A percentile compares a stretch with the other conserved stretches of the same genome.
Evolutionary conservation across 2,888 invertebrate genomes (phyloP).

Genomic region (Anarsia innoxiella): DNA sequence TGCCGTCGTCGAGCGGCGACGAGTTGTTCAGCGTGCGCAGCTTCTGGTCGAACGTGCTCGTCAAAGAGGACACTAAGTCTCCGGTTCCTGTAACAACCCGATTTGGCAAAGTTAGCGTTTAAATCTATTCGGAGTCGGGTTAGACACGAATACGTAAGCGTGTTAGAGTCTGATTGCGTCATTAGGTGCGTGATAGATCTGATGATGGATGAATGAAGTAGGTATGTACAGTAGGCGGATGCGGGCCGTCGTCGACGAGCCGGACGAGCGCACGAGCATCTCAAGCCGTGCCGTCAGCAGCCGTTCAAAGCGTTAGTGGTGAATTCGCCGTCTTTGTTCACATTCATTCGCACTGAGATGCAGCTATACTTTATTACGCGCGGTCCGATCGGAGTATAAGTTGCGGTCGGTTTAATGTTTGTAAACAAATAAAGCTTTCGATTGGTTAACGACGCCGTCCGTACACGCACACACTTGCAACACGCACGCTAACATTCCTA

Average conservation of each 20-base stretch:
- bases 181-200: constrained; percentile 30
- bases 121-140: constrained; percentile 15
- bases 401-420: constrained; percentile 26
- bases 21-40: constrained; percentile 83
- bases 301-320: constrained; percentile 60
- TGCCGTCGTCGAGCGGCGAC: constrained; percentile 78
- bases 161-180: constrained; percentile 41
- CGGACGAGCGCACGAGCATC: constrained; percentile 37
- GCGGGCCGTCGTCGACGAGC: constrained; percentile 25
- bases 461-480: constrained; percentile 53
- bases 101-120: constrained; percentile 20
- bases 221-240: constrained; percentile 36
- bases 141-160: constrained; percentile 43
- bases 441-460: constrained; percentile 36
- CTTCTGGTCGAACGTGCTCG: constrained; percentile 89
- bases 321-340: constrained; percentile 32
- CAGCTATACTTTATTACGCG: background rate
- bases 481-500: constrained; percentile 70
- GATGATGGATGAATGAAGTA: constrained; percentile 33
- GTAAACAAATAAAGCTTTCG: constrained; percentile 32
- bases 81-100: constrained; percentile 81
- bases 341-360: constrained; percentile 22
- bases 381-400: constrained; percentile 23
- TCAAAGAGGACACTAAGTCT: constrained; percentile 86
- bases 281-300: constrained; percentile 56